Conservation (phyloP, 2,113 vertebrate species). For the Brevimyrus niger region DNA sequence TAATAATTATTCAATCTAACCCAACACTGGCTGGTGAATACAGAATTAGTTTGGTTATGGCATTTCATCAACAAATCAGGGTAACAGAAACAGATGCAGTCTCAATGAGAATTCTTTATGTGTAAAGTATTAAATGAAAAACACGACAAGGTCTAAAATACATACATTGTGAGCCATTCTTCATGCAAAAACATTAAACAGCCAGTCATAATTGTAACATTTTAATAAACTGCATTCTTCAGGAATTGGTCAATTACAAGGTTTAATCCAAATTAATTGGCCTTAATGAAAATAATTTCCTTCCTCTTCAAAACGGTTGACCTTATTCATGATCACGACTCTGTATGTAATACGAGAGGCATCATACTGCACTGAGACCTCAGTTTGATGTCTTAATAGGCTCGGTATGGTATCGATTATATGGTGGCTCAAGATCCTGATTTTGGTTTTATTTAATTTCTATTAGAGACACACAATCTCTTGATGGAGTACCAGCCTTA, state of each 20-base stretch:
- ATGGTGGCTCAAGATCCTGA: neutral
- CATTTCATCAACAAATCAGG: neutral
- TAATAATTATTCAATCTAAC: neutral
- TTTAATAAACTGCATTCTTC: neutral
- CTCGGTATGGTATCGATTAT: neutral
- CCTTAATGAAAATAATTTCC: neutral
- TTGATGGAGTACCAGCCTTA: neutral
- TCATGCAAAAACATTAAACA: neutral
- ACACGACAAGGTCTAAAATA: neutral
- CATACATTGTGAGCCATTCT: neutral
- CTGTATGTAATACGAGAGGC: neutral
- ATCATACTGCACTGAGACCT: neutral
- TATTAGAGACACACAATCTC: neutral
- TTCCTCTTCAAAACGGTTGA: neutral
- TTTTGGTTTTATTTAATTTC: constrained; percentile 2
- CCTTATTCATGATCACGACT: neutral
- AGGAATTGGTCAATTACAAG: neutral
- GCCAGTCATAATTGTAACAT: neutral
- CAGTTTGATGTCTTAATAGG: neutral
- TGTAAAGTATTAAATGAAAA: neutral
- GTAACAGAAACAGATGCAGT: neutral
- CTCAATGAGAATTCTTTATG: neutral
- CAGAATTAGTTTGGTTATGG: neutral
- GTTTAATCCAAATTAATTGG: neutral
- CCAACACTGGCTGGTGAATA: neutral